Percentiles rank a stretch among this genome's conserved stretches.
Conservation (phyloP, 2,113 vertebrate genomes). For the Kryptolebias marmoratus region DNA sequence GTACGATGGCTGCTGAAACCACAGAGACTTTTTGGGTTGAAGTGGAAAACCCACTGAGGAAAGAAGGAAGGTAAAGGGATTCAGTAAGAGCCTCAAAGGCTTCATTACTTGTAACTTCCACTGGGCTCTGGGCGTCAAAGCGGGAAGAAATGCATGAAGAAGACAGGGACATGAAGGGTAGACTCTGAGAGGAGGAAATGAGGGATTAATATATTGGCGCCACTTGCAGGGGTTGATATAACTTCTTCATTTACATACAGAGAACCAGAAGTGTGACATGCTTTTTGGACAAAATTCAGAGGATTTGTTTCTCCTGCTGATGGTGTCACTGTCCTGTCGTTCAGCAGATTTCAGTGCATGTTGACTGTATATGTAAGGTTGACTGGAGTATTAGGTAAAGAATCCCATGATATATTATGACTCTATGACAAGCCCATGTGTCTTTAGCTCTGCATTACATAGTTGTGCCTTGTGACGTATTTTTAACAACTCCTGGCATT, state of each 20-base stretch:
- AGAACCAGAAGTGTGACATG: background rate
- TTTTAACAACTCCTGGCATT: too few species aligned
- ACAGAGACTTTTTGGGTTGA: conserved; percentile 12
- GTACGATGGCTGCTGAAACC: conserved; percentile 25
- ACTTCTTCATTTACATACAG: conserved; percentile 6
- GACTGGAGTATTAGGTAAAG: too few species aligned
- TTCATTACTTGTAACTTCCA: conserved; percentile 42
- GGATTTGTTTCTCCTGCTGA: background rate
- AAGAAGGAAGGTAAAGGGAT: conserved; percentile 24
- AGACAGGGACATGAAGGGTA: background rate
- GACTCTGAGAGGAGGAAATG: conserved; percentile 1
- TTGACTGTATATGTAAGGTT: too few species aligned
- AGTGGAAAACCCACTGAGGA: conserved; percentile 5
- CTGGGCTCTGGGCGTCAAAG: background rate
- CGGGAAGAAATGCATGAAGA: background rate
- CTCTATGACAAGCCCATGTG: too few species aligned
- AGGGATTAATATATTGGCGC: background rate
- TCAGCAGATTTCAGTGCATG: background rate
- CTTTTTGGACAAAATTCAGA: background rate
- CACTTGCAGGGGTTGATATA: background rate
- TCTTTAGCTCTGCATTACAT: too few species aligned
- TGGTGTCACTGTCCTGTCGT: background rate
- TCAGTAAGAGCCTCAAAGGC: conserved; percentile 39
- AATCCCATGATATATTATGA: too few species aligned
- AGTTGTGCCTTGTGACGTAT: too few species aligned